Evolutionary conservation across 2,888 invertebrate species (phyloP), one percentile per base, ranked within the genome.

Genomic region (Meandrusa payeni): DNA sequence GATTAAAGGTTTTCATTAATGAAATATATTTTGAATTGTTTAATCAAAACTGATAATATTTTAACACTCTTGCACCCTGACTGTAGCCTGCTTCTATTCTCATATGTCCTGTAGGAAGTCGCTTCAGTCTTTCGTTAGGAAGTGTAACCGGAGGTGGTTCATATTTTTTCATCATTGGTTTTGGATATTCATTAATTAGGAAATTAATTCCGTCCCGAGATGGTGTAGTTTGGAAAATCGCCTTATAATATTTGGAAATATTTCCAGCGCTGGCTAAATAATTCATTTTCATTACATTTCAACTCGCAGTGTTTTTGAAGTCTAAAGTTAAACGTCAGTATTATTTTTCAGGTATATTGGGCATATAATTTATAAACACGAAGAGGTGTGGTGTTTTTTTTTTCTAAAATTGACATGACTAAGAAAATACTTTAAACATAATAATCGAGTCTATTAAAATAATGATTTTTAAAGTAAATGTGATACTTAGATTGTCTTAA

Each of bases 181-280:
- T 55, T 2, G 59, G 58, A 28, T 46, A 47, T 2, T 27, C 7
- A 12, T 37, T 44, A n/a, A 47, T 42, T 4, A 36, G 37, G 6
- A 57, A 54, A n/a, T 37, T 38, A 38, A 76, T 68, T 10, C 60
- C 57, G 1, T 52, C 41, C 31, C 62, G 63, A 3, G 68, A 56
- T 5, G 83, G 77, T 0, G 80, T 76, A 3, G 77, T 69, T 52
- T 60, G 79, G 46, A 74, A 82, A 20, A 61, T 28, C 1, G 61
- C 66, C 51, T 57, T 63, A 46, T 69, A 76, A 6, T 60, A 63
- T 11, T 59, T 65, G 3, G 62, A 57, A 5, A 81, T 50, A 41
- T 51, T 37, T 9, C 80, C 80, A 26, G 77, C 82, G 46, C 60
- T 63, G 9, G 76, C 69, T 19, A 81, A 51, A 48, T 71, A 60